These are phyloP conservation scores for Thera britannica DNA, from an alignment of 2,888 invertebrate species.

Conservation along the genomic window DNA sequence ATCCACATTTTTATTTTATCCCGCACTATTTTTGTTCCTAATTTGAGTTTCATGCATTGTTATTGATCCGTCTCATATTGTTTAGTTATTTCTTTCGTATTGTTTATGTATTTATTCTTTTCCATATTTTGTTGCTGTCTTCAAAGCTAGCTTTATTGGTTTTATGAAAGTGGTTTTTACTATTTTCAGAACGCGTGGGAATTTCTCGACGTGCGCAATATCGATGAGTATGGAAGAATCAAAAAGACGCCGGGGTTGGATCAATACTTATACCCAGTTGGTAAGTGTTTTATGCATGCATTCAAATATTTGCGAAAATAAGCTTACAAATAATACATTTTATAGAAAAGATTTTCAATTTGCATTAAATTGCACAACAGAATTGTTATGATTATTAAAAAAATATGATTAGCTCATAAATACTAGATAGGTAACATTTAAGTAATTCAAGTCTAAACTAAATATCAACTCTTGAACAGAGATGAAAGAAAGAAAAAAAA, in stretches of 20 bases:
- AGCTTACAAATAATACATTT: too few relatives aligned
- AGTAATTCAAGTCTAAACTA: too few relatives aligned
- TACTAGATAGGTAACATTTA: too few relatives aligned
- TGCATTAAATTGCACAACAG: too few relatives aligned
- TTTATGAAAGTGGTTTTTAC: conserved; percentile 20
- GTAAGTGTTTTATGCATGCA: conserved; percentile 61
- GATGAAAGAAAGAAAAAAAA: too few relatives aligned
- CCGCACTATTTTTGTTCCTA: conserved; percentile 28
- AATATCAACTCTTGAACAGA: too few relatives aligned
- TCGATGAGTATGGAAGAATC: conserved; percentile 74
- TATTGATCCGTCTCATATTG: conserved; percentile 10
- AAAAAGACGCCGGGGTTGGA: conserved; percentile 87
- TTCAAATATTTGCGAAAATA: not conserved
- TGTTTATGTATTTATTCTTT: conserved; percentile 16
- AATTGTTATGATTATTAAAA: too few relatives aligned
- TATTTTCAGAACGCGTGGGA: conserved; percentile 86
- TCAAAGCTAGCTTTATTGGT: conserved; percentile 7
- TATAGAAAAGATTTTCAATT: too few relatives aligned
- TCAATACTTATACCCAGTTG: conserved; percentile 77
- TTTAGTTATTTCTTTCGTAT: conserved; percentile 6
- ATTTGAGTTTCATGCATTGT: conserved; percentile 21
- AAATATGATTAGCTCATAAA: too few relatives aligned
- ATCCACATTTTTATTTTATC: conserved; percentile 29
- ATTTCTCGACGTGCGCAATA: conserved; percentile 69
- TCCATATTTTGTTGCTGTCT: conserved; percentile 8